These are phyloP conservation scores for Chelmon rostratus DNA, from an alignment of 2,797 vertebrate species.

Conservation along the genomic window DNA sequence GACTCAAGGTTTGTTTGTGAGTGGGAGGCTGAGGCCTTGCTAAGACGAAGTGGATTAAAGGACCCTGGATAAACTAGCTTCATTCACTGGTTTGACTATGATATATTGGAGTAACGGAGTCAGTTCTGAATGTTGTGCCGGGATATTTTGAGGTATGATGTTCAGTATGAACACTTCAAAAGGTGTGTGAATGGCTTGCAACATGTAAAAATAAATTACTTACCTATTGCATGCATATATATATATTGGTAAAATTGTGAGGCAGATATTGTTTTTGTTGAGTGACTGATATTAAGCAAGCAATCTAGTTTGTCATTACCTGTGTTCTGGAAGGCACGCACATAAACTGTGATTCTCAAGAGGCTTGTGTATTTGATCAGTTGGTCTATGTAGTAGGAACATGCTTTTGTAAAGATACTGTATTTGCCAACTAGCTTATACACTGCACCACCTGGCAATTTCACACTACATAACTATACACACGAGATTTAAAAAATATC, in stretches of 20 bases:
- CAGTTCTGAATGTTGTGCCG: background rate
- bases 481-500: background rate
- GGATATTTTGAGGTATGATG: slow-evolving; percentile 60
- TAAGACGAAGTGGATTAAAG: slow-evolving; percentile 32
- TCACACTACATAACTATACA: background rate
- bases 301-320: no score
- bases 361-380: background rate
- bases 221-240: background rate
- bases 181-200: background rate
- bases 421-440: background rate
- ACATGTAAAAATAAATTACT: background rate
- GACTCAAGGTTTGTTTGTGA: background rate
- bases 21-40: background rate
- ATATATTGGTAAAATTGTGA: no score
- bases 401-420: background rate
- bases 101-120: slow-evolving; percentile 21
- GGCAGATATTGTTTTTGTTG: background rate
- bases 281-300: background rate
- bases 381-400: background rate
- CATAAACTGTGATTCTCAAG: background rate
- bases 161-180: background rate
- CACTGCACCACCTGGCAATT: background rate
- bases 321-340: background rate
- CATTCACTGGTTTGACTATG: slow-evolving; percentile 26
- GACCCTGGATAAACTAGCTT: background rate